Conservation (phyloP, 2,888 invertebrate species). For the Troilus luridus region DNA sequence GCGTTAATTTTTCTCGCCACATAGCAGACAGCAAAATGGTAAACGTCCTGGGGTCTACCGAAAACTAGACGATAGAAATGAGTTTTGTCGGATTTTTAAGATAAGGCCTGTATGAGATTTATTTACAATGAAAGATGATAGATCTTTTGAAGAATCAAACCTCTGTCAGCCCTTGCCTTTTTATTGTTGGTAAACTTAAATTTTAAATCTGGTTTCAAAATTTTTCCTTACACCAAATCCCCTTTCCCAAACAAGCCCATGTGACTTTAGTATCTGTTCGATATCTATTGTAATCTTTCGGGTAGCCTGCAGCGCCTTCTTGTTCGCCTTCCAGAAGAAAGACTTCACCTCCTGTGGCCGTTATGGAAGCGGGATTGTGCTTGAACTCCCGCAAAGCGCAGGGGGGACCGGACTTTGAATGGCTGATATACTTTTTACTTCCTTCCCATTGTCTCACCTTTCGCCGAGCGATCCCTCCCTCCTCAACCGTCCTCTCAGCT, state of each 20-base stretch:
- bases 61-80: too few relatives aligned
- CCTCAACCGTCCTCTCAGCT: slow-evolving; percentile 34
- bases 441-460: slow-evolving; percentile 32
- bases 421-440: slow-evolving; percentile 45
- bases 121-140: too few relatives aligned
- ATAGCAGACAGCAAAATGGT: too few relatives aligned
- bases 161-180: too few relatives aligned
- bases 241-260: not conserved
- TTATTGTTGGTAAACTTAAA: too few relatives aligned
- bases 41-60: too few relatives aligned
- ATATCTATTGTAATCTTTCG: not conserved
- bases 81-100: too few relatives aligned
- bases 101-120: too few relatives aligned
- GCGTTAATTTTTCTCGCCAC: too few relatives aligned
- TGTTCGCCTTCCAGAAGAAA: not conserved
- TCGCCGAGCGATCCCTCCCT: slow-evolving; percentile 36
- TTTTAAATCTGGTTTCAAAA: not conserved
- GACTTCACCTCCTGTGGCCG: slow-evolving; percentile 29
- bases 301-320: slow-evolving; percentile 11
- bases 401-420: slow-evolving; percentile 38
- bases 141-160: too few relatives aligned
- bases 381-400: slow-evolving; percentile 35
- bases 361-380: slow-evolving; percentile 31
- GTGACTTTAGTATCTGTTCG: not conserved
- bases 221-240: not conserved